These are phyloP conservation scores for Ferrisia virgata DNA, from an alignment of 2,888 invertebrate species.

Conservation along the genomic window DNA sequence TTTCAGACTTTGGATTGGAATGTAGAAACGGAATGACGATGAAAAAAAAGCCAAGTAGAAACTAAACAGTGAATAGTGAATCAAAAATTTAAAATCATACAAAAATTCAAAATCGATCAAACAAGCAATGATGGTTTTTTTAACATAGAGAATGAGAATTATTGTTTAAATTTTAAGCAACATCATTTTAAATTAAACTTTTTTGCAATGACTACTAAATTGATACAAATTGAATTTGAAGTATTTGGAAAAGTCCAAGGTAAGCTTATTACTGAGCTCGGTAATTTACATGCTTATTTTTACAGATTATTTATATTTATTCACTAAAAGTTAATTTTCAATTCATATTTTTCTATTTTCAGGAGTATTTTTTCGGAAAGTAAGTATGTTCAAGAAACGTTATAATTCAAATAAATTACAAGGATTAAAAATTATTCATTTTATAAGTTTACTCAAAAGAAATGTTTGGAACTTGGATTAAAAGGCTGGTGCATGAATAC, in stretches of 20 bases:
- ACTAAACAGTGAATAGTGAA: no score
- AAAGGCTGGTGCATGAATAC: slow-evolving; percentile 76
- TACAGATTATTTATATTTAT: not conserved
- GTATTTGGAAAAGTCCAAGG: slow-evolving; percentile 48
- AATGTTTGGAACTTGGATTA: slow-evolving; percentile 63
- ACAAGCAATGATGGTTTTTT: not conserved
- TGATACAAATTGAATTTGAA: slow-evolving; percentile 47
- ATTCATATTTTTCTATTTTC: not conserved
- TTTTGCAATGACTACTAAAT: slow-evolving; percentile 11
- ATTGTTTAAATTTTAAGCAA: not conserved
- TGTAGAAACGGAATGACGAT: no score
- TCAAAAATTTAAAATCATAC: no score
- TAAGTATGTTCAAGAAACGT: not conserved
- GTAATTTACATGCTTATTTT: not conserved
- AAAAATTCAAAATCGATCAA: not conserved
- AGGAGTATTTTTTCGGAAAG: slow-evolving; percentile 12
- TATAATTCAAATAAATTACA: not conserved
- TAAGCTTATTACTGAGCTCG: not conserved
- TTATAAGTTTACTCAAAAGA: slow-evolving; percentile 64
- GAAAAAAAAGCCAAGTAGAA: no score
- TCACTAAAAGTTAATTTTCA: not conserved
- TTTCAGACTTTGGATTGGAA: no score
- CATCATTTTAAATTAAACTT: not conserved
- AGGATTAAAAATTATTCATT: slow-evolving; percentile 35
- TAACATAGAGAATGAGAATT: not conserved